phyloP scores from a whole-genome alignment of 2,797 vertebrate genomes.

The Cossypha dichroa region DNA sequence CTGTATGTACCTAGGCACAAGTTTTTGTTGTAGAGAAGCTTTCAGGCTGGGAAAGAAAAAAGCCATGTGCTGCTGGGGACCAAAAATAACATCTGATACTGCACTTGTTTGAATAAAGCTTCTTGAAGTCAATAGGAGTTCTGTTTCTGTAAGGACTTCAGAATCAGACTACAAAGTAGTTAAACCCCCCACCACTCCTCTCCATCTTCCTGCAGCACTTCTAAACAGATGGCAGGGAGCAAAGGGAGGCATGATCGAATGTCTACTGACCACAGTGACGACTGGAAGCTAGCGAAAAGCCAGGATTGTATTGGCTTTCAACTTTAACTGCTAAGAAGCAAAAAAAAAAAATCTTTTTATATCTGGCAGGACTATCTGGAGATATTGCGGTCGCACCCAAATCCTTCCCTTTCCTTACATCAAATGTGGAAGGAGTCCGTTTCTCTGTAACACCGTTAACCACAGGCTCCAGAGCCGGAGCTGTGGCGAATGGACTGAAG shows the following conservation, averaged over 20 bases:
- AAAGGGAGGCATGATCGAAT: not conserved
- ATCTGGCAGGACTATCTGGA: not conserved
- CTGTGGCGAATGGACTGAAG: not conserved
- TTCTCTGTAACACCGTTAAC: not conserved
- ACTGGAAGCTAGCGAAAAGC: not conserved
- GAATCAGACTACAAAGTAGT: not conserved
- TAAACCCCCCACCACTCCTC: not conserved
- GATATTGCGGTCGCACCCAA: not conserved
- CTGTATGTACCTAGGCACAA: not conserved
- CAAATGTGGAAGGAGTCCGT: not conserved
- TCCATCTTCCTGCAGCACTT: not conserved
- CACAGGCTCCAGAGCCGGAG: not conserved
- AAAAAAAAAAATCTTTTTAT: not conserved
- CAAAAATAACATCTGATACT: not conserved
- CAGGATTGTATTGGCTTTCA: not conserved
- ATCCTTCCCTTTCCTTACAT: not conserved
- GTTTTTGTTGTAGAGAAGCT: not conserved
- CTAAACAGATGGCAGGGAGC: not conserved
- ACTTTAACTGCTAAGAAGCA: not conserved
- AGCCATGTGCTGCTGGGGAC: not conserved
- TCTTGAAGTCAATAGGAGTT: conserved; percentile 3
- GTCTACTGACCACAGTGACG: not conserved
- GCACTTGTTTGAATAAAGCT: not conserved
- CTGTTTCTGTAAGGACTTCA: not conserved
- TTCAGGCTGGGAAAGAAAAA: not conserved